Evolutionary conservation across 2,797 vertebrate genomes (phyloP), one percentile per base, ranked within the genome.

Genomic region (Neoniphon sammara): DNA sequence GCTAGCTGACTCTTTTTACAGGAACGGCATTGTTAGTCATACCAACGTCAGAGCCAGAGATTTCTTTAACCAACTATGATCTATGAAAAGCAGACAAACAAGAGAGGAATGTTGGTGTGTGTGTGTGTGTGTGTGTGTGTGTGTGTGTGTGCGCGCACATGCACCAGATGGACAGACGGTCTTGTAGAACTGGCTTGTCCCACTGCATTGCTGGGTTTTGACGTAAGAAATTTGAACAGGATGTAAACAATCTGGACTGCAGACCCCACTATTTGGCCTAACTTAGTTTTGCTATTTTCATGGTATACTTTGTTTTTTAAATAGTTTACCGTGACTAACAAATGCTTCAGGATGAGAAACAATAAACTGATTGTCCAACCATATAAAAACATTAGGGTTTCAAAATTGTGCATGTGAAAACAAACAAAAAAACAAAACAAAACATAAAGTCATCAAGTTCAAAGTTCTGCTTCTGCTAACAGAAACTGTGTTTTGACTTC

Each of bases 1-100:
- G 42, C 55, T 73, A 72, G 73, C 82, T 15, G 39, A 69, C 49
- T 80, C 56, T 27, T 80, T 81, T 71, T 30, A 64, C 36, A 77
- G 42, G 10, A 77, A 65, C 66, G 54, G 34, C 47, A 63, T 14
- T 55, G 54, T 81, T 49, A 78, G 63, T 83, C 69, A 85, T 21
- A 59, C 30, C 2, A 2, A 30, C 10, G 7, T 70, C 77, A 74
- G 15, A 61, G 53, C 44, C 14, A 34, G 44, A 53, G 36, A 73
- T 75, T 66, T 78, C 70, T 80, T 61, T 80, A n/a, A 61, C 56
- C n/a, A 54, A 30, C 56, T 23, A 60, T 42, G 12, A 70, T 65
- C 27, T 66, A 63, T 17, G 46, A 36, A 61, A 58, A 8, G 60
- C 55, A 55, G 31, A 70, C 54, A 69, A 70, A 71, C 69, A 71